Conservation (phyloP, 2,888 invertebrate species). For the Drosophila borborema region DNA sequence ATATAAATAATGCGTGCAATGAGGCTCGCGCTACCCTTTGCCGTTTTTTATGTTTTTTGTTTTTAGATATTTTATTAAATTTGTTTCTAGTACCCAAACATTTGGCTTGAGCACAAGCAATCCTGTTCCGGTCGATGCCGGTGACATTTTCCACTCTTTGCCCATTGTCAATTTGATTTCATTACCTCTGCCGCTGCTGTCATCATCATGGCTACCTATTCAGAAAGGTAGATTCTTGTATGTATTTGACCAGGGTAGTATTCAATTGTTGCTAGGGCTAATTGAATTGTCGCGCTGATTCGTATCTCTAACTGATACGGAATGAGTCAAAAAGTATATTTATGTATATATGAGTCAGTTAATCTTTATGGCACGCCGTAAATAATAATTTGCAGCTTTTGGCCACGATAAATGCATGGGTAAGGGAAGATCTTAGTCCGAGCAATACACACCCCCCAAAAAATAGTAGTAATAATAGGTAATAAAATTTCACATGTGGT, state of each 20-base stretch:
- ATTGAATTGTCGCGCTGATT: conserved; percentile 71
- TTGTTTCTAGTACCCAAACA: conserved; percentile 73
- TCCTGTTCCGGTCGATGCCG: conserved; percentile 47
- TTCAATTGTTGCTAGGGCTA: conserved; percentile 66
- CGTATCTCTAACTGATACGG: conserved; percentile 62
- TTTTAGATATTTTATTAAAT: conserved; percentile 73
- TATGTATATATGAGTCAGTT: conserved; percentile 28
- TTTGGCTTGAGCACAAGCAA: conserved; percentile 34
- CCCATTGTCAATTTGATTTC: conserved; percentile 71
- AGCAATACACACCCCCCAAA: conserved; percentile 42
- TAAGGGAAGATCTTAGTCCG: conserved; percentile 3
- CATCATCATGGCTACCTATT: conserved; percentile 67
- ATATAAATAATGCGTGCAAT: conserved; percentile 36
- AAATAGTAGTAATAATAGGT: conserved; percentile 53
- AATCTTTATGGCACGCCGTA: conserved; percentile 67
- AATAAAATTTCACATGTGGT: conserved; percentile 43
- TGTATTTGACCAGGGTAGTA: conserved; percentile 10
- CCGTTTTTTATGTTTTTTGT: conserved; percentile 37
- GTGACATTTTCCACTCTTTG: conserved; percentile 71
- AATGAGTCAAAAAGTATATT: conserved; percentile 26
- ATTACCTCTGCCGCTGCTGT: conserved; percentile 45
- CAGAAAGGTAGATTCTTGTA: conserved; percentile 24
- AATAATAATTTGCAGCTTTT: conserved; percentile 68
- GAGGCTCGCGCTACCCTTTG: conserved; percentile 62
- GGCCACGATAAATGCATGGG: conserved; percentile 27